Conservation (phyloP, 2,888 invertebrate species). For the Pterostichus niger region DNA sequence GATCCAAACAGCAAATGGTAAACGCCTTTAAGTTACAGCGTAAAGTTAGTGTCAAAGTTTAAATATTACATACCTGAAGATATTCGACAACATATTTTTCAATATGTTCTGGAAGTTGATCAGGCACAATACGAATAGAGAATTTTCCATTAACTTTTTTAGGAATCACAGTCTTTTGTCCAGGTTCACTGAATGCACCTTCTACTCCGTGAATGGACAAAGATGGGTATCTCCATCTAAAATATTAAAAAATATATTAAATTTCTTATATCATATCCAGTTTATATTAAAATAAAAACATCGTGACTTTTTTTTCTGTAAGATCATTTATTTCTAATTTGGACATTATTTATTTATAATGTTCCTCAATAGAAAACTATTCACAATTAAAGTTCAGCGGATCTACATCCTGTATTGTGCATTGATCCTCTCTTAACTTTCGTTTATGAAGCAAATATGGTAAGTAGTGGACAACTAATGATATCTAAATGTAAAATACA, state of each 20-base stretch:
- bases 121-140: slow-evolving; percentile 97
- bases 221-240: slow-evolving; percentile 92
- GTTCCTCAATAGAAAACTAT: too few relatives aligned
- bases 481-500: too few relatives aligned
- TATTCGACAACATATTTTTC: slow-evolving; percentile 88
- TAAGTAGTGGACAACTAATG: too few relatives aligned
- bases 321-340: too few relatives aligned
- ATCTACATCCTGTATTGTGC: too few relatives aligned
- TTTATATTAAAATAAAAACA: too few relatives aligned
- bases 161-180: slow-evolving; percentile 97
- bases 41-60: background rate
- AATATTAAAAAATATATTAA: background rate
- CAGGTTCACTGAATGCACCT: slow-evolving; percentile 95
- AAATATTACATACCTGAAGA: slow-evolving; percentile 78
- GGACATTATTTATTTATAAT: too few relatives aligned
- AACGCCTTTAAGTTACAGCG: background rate
- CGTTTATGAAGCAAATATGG: too few relatives aligned
- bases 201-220: slow-evolving; percentile 97
- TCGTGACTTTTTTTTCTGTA: too few relatives aligned
- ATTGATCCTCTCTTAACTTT: too few relatives aligned
- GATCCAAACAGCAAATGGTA: background rate
- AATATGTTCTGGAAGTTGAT: slow-evolving; percentile 92
- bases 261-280: background rate
- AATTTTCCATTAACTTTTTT: slow-evolving; percentile 97
- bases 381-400: too few relatives aligned